phyloP scores from a whole-genome alignment of 2,797 vertebrate species.

The Gallinago stenura region DNA sequence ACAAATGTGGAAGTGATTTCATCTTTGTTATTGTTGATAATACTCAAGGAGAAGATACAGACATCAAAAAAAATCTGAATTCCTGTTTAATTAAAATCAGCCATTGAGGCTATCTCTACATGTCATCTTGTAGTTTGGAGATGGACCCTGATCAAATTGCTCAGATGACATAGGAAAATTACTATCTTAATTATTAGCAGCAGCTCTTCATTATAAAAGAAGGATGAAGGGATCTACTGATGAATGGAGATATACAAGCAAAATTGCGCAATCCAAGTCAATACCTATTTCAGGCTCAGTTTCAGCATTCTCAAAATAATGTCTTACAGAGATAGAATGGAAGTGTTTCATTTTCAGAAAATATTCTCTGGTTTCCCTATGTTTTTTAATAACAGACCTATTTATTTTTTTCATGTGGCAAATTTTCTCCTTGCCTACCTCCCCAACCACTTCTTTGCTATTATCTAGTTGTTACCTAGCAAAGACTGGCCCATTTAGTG shows the following conservation, averaged over 20 bases:
- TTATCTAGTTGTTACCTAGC: background rate
- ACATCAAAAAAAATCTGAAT: background rate
- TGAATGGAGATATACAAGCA: background rate
- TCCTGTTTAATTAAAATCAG: slow-evolving; percentile 4
- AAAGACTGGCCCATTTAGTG: background rate
- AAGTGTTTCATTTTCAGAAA: background rate
- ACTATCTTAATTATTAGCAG: background rate
- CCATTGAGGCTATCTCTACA: background rate
- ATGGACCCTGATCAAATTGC: background rate
- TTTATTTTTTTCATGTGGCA: background rate
- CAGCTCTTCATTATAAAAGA: background rate
- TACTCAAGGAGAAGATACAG: background rate
- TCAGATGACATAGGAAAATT: background rate
- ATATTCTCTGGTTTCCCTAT: background rate
- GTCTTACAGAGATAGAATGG: background rate
- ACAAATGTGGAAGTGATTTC: background rate
- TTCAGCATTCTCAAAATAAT: background rate
- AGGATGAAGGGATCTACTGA: background rate
- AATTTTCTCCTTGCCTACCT: background rate
- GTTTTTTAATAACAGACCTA: background rate
- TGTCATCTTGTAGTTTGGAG: background rate
- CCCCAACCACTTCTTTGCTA: background rate
- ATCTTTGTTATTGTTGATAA: slow-evolving; percentile 4
- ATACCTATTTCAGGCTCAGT: background rate
- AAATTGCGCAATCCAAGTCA: background rate